A percentile compares a stretch with the other conserved stretches of the same genome.
Evolutionary conservation across 2,113 vertebrate species (phyloP).

Genomic region (Ahaetulla prasina): DNA sequence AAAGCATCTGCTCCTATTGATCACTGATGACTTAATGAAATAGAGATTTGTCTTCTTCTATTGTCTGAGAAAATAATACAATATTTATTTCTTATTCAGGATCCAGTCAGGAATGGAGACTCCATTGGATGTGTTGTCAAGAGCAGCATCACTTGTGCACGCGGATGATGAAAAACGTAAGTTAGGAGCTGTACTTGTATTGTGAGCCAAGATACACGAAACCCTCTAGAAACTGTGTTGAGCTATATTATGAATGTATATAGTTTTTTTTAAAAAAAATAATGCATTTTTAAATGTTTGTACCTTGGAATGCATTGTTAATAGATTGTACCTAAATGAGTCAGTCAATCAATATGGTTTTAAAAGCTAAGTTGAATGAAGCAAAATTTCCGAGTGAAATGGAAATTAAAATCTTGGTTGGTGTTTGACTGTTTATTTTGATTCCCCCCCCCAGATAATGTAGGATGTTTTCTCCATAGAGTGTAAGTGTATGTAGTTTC

Average conservation of each 20-base stretch:
- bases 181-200: conserved; percentile 52
- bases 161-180: conserved; percentile 96
- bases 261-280: not conserved
- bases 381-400: not conserved
- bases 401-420: not conserved
- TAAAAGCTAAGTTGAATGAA: not conserved
- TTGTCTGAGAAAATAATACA: not conserved
- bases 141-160: conserved; percentile 94
- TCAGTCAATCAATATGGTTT: not conserved
- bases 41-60: not conserved
- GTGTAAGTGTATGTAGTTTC: not conserved
- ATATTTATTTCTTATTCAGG: conserved; percentile 56
- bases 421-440: not conserved
- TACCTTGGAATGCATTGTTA: not conserved
- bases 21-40: not conserved
- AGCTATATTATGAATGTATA: not conserved
- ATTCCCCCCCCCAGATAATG: not conserved
- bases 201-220: accelerated
- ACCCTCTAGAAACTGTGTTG: not conserved
- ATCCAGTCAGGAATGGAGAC: conserved; percentile 88
- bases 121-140: conserved; percentile 95
- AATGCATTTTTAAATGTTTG: not conserved
- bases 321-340: not conserved
- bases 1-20: not conserved
- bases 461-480: not conserved